Conservation (phyloP, 2,113 vertebrate species). For the Choloepus hoffmanni region DNA sequence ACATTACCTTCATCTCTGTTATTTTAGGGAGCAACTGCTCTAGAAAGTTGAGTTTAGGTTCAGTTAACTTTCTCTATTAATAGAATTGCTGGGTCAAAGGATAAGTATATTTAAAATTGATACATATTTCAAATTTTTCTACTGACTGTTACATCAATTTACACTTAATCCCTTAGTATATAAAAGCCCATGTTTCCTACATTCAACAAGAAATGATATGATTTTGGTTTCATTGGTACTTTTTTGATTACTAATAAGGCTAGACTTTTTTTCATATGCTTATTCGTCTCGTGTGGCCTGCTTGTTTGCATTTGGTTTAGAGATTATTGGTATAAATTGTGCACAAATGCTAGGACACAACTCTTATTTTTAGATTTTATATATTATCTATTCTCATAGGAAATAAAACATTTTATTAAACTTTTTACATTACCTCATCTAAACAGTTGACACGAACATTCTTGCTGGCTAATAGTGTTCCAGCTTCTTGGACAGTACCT, state of each 20-base stretch:
- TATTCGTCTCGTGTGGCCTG: not conserved
- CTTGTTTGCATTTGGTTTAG: conserved; percentile 43
- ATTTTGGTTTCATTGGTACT: not conserved
- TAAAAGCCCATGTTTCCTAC: not conserved
- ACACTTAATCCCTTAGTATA: conserved; percentile 22
- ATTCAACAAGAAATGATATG: conserved; percentile 18
- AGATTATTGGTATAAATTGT: conserved; percentile 8
- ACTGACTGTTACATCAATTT: not conserved
- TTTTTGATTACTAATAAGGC: not conserved
- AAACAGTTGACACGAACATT: conserved; percentile 97
- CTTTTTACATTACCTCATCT: conserved; percentile 93
- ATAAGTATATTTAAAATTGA: not conserved
- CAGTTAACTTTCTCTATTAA: not conserved
- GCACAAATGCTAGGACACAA: conserved; percentile 34
- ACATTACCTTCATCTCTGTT: not conserved
- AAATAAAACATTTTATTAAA: conserved; percentile 39
- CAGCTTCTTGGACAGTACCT: conserved; percentile 96
- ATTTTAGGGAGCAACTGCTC: not conserved
- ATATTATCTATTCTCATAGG: not conserved
- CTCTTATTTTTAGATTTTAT: not conserved
- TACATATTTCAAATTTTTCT: conserved; percentile 43
- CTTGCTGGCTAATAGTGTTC: conserved; percentile 94
- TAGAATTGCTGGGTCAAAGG: not conserved
- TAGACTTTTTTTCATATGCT: not conserved
- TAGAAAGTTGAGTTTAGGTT: conserved; percentile 23